phyloP scores from a whole-genome alignment of 2,888 invertebrate species.

The Sphinx pinastri region DNA sequence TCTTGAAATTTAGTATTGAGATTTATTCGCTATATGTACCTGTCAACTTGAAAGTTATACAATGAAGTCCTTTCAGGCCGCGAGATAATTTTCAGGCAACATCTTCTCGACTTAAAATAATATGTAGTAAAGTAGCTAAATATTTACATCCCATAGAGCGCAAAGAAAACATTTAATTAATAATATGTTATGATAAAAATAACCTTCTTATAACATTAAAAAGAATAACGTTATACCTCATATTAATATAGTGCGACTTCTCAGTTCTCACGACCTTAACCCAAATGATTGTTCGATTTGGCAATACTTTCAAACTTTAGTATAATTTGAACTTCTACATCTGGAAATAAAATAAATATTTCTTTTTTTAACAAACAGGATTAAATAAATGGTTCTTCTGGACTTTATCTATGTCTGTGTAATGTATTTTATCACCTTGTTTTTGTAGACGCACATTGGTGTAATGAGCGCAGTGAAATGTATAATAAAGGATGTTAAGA shows the following conservation, averaged over 20 bases:
- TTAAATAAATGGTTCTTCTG: no score
- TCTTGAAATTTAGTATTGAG: no score
- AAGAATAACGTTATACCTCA: not conserved
- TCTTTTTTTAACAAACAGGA: no score
- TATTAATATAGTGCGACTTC: not conserved
- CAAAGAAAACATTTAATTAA: not conserved
- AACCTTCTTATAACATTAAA: no score
- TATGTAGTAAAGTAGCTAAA: no score
- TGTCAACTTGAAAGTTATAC: no score
- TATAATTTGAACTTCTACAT: not conserved
- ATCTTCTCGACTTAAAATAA: no score
- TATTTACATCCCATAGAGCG: no score
- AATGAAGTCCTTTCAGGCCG: no score
- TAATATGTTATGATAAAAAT: not conserved
- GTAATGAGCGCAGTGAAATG: conserved; percentile 38
- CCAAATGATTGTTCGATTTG: not conserved
- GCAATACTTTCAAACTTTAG: conserved; percentile 11
- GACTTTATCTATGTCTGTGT: not conserved
- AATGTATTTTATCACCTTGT: conserved; percentile 10
- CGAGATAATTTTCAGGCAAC: no score
- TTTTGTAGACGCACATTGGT: conserved; percentile 28
- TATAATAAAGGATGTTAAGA: conserved; percentile 45
- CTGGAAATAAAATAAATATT: not conserved
- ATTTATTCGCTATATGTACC: no score
- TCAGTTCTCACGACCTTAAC: not conserved